Base-by-base conservation (phyloP, 2,797 vertebrate species). In the Eremophila alpestris region DNA sequence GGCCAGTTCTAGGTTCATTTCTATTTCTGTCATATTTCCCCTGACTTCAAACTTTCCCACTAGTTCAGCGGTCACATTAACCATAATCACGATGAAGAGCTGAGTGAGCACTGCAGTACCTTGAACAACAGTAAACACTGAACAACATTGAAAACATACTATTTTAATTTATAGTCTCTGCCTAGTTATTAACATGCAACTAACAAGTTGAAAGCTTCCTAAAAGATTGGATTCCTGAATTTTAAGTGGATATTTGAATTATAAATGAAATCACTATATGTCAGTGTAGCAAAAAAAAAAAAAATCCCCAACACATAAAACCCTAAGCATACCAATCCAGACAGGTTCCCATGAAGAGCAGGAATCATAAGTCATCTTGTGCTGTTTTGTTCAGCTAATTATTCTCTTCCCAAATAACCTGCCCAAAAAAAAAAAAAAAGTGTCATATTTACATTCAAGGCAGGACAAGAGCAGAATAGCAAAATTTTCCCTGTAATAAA, bases 301-400 rank as follows among this genome's bases (percentile, higher is more conserved):
- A 41, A 19, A 5, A 41, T 41, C 41, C 11, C 5, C 13, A 76
- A 69, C 13, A 23, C 26, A n/a, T 13, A 46, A 65, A 60, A 21
- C 24, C 52, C 45, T 64, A 70, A 64, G 21, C 84, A 69, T 94
- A 97, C 94, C 93, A 41, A 75, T 83, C 75, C 89, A 92, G 76
- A 83, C 19, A 81, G 73, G 79, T 24, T 94, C 20, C 90, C 89
- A 48, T 10, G 51, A 88, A 92, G 48, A 83, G 19, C 16, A 81
- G n/a, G 26, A 95, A 69, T 63, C 43, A 14, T 13, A 95, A 92
- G 48, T 88, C 94, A 96, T 95, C 84, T 92, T 93, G 89, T 21
- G 58, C 62, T 65, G 54, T 58, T 81, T 58, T 86, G 62, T 80
- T 97, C 92, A 97, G 85, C 65, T 96, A 90, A 92, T 30, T 51